Evolutionary conservation across 2,888 invertebrate genomes (phyloP).

Genomic region (Rugalucina vietnamica): DNA sequence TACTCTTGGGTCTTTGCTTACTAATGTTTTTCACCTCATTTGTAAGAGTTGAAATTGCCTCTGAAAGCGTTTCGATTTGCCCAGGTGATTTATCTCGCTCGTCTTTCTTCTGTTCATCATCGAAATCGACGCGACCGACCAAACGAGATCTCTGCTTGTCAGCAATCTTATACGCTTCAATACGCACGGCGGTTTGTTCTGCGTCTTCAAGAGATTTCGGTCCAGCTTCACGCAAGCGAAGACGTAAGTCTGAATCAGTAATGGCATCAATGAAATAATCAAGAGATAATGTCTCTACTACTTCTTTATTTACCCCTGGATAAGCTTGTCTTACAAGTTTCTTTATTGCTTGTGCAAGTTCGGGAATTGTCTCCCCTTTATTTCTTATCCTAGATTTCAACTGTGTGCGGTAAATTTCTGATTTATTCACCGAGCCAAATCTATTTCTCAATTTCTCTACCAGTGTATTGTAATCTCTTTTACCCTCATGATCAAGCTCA

Average conservation of each 20-base stretch:
- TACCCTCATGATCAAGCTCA: conserved; percentile 30
- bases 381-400: conserved; percentile 25
- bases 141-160: not conserved
- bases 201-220: not conserved
- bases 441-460: conserved; percentile 35
- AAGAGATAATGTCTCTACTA: conserved; percentile 34
- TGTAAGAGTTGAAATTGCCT: not conserved
- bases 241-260: not conserved
- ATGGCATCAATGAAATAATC: conserved; percentile 38
- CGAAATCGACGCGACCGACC: not conserved
- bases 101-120: not conserved
- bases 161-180: not conserved
- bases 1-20: too few relatives aligned
- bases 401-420: conserved; percentile 49
- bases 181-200: not conserved
- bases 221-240: not conserved
- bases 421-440: conserved; percentile 44
- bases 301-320: conserved; percentile 13
- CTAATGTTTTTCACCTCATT: not conserved
- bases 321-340: conserved; percentile 47
- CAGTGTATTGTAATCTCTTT: conserved; percentile 39
- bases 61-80: not conserved
- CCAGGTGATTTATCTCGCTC: not conserved
- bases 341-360: conserved; percentile 47
- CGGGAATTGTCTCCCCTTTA: conserved; percentile 45